A percentile compares a stretch with the other conserved stretches of the same genome.
Conservation (phyloP, 2,888 invertebrate species). For the Stratiomys singularior region DNA sequence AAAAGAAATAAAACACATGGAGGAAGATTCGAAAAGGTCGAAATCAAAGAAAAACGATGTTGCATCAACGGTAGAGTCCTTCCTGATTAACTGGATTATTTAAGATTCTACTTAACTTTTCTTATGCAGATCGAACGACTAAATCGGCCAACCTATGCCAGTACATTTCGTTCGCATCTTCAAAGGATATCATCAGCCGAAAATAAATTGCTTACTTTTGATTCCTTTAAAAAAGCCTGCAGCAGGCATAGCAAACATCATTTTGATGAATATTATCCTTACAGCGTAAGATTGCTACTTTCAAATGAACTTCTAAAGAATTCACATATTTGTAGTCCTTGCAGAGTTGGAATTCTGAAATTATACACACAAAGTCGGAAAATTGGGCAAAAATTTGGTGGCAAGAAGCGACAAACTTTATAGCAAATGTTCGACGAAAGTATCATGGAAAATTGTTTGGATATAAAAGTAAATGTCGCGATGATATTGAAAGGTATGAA, state of each 20-base stretch:
- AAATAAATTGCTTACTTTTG: conserved; percentile 57
- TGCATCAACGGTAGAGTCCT: conserved; percentile 50
- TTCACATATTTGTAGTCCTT: neutral
- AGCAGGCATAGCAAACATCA: conserved; percentile 53
- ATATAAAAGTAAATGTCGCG: too few relatives aligned
- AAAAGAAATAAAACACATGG: conserved; percentile 33
- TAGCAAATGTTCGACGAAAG: conserved; percentile 5
- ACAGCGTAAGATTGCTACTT: neutral
- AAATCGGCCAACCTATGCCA: conserved; percentile 59
- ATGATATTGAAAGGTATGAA: neutral
- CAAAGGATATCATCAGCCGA: conserved; percentile 57
- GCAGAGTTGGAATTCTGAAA: conserved; percentile 9
- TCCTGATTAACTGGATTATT: neutral
- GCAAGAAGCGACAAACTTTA: conserved; percentile 44
- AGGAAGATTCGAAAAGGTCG: conserved; percentile 9
- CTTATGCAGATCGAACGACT: conserved; percentile 57
- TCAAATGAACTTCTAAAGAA: too few relatives aligned
- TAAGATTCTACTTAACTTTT: too few relatives aligned
- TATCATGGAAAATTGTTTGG: too few relatives aligned
- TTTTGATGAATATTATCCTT: conserved; percentile 25
- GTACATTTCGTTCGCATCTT: conserved; percentile 59
- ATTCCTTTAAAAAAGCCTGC: conserved; percentile 58
- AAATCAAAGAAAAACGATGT: conserved; percentile 52
- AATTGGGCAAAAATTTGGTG: conserved; percentile 47
- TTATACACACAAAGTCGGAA: neutral